These are phyloP conservation scores for Eupithecia inturbata DNA, from an alignment of 2,888 invertebrate genomes.

Conservation along the genomic window DNA sequence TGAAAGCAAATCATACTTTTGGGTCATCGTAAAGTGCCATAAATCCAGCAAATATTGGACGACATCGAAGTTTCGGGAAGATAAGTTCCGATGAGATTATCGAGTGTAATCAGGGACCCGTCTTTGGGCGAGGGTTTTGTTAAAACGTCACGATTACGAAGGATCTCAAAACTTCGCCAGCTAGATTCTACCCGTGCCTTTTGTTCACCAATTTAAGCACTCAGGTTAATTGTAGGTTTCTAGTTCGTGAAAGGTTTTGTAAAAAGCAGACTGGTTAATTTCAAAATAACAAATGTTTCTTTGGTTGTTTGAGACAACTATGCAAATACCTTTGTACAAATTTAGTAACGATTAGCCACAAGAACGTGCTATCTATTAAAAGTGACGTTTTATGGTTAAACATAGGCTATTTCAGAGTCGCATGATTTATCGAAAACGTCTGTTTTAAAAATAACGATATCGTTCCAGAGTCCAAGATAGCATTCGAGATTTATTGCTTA, in stretches of 20 bases:
- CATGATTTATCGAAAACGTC: neutral
- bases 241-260: neutral
- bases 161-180: neutral
- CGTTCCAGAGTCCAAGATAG: conserved; percentile 48
- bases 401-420: neutral
- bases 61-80: conserved; percentile 54
- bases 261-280: neutral
- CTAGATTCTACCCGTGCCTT: neutral
- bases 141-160: neutral
- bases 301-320: neutral
- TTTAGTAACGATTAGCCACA: neutral
- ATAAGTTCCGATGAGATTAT: conserved; percentile 66
- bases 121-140: conserved; percentile 21
- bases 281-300: neutral
- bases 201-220: no score
- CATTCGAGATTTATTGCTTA: conserved; percentile 62
- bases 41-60: conserved; percentile 38
- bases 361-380: neutral
- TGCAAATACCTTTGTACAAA: no score
- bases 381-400: neutral
- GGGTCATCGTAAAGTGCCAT: neutral
- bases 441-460: neutral
- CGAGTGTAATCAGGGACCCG: conserved; percentile 52
- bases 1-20: conserved; percentile 12
- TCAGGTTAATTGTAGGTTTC: neutral